Percentiles rank a stretch among this genome's conserved stretches.
These are phyloP conservation scores for Aleiodes alternator DNA, from an alignment of 2,888 invertebrate genomes.

Conservation along the genomic window DNA sequence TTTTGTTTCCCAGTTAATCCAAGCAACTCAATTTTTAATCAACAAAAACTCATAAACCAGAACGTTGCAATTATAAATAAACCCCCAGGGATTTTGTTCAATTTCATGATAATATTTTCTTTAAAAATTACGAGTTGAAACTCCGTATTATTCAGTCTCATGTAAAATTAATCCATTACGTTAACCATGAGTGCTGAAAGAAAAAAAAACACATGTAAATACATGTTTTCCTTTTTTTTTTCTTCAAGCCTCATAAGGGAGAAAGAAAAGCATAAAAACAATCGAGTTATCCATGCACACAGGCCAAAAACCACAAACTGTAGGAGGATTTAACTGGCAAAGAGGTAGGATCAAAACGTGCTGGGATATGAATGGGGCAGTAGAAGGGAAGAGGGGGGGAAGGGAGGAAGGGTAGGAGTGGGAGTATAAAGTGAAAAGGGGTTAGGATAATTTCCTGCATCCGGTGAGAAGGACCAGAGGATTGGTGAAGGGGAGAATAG, in stretches of 20 bases:
- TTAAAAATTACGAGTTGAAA: constrained; percentile 17
- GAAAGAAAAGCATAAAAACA: constrained; percentile 40
- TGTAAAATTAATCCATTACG: constrained; percentile 27
- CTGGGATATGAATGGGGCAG: constrained; percentile 50
- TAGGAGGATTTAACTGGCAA: constrained; percentile 52
- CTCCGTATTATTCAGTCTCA: constrained; percentile 33
- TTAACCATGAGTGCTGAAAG: constrained; percentile 9
- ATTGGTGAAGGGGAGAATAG: constrained; percentile 56
- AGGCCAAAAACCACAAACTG: constrained; percentile 44
- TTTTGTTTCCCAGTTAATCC: no score
- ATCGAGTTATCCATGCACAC: constrained; percentile 14
- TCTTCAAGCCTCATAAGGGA: background rate
- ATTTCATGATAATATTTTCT: constrained; percentile 12
- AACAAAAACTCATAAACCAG: no score
- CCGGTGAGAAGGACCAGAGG: constrained; percentile 41
- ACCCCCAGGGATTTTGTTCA: background rate
- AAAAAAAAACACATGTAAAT: constrained; percentile 47
- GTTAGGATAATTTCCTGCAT: constrained; percentile 61
- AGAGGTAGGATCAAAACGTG: constrained; percentile 55
- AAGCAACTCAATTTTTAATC: background rate
- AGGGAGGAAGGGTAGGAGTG: constrained; percentile 11
- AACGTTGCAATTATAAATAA: background rate
- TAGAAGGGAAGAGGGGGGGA: constrained; percentile 16
- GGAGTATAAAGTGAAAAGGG: constrained; percentile 26
- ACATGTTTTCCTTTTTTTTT: constrained; percentile 7